These are phyloP conservation scores for Antechinus stuartii DNA, from an alignment of 2,113 vertebrate genomes.

Conservation along the genomic window DNA sequence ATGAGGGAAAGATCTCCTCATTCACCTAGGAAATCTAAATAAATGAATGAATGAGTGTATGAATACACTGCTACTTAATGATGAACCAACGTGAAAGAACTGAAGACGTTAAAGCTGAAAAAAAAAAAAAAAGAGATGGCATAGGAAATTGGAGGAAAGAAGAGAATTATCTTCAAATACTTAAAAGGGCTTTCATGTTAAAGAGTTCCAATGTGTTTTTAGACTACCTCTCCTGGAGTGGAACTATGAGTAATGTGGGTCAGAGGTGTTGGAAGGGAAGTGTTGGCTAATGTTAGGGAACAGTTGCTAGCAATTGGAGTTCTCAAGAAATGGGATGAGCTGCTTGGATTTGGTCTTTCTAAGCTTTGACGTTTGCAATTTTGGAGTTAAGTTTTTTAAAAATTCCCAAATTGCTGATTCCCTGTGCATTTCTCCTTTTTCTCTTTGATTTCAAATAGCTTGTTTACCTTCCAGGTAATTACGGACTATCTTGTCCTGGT, in stretches of 20 bases:
- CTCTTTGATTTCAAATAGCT: not conserved
- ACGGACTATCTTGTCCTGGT: not conserved
- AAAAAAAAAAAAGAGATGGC: not conserved
- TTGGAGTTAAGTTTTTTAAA: not conserved
- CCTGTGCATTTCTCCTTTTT: not conserved
- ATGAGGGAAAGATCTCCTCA: no score
- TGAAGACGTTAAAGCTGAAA: not conserved
- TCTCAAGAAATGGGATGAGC: not conserved
- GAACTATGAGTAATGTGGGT: constrained; percentile 3
- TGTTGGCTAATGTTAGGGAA: not conserved
- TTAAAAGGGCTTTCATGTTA: constrained; percentile 4
- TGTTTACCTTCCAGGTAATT: not conserved
- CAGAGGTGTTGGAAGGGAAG: constrained; percentile 7
- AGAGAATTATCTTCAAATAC: not conserved
- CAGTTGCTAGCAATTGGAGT: not conserved
- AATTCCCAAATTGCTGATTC: not conserved
- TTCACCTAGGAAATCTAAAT: no score
- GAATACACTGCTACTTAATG: no score
- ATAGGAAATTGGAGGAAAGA: not conserved
- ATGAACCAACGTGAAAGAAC: not conserved
- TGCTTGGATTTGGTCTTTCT: not conserved
- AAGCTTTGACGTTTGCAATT: not conserved
- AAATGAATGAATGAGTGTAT: no score
- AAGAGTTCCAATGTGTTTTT: not conserved
- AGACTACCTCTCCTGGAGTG: not conserved